Percentiles rank a stretch among this genome's conserved stretches.
These are phyloP conservation scores for Hippoglossus hippoglossus DNA, from an alignment of 2,797 vertebrate genomes.

Conservation along the genomic window DNA sequence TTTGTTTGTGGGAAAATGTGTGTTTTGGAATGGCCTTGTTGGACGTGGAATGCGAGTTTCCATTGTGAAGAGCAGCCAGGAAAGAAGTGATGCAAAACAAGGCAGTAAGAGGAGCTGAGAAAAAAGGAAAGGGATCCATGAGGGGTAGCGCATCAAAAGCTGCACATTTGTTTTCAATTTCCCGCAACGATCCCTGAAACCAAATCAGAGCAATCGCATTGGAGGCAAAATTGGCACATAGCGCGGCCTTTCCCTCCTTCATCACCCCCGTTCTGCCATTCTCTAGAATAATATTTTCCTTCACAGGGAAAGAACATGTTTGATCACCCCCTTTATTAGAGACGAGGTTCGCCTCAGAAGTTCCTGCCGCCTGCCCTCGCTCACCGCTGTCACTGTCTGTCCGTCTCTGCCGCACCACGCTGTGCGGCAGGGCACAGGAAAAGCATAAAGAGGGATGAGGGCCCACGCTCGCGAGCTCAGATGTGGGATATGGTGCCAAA, in stretches of 20 bases:
- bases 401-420: constrained; percentile 21
- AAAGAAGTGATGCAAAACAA: constrained; percentile 31
- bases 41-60: constrained; percentile 62
- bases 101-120: constrained; percentile 1
- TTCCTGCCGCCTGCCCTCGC: constrained; percentile 39
- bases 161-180: constrained; percentile 84
- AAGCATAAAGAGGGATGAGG: constrained; percentile 1
- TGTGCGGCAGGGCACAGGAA: constrained; percentile 19
- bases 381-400: constrained; percentile 58
- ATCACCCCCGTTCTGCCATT: constrained; percentile 39
- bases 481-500: constrained; percentile 64
- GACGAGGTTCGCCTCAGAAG: constrained; percentile 63
- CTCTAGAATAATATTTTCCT: constrained; percentile 77
- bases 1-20: constrained; percentile 50
- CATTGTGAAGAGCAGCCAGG: constrained; percentile 49
- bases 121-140: constrained; percentile 17
- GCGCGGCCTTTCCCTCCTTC: constrained; percentile 33
- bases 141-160: constrained; percentile 66
- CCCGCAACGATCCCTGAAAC: constrained; percentile 66
- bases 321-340: constrained; percentile 74
- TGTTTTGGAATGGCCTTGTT: constrained; percentile 28
- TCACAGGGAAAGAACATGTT: constrained; percentile 74
- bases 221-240: constrained; percentile 65
- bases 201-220: constrained; percentile 57
- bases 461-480: constrained; percentile 36